Evolutionary conservation across 2,888 invertebrate species (phyloP), one percentile per base, ranked within the genome.

Genomic region (Thyatira batis): DNA sequence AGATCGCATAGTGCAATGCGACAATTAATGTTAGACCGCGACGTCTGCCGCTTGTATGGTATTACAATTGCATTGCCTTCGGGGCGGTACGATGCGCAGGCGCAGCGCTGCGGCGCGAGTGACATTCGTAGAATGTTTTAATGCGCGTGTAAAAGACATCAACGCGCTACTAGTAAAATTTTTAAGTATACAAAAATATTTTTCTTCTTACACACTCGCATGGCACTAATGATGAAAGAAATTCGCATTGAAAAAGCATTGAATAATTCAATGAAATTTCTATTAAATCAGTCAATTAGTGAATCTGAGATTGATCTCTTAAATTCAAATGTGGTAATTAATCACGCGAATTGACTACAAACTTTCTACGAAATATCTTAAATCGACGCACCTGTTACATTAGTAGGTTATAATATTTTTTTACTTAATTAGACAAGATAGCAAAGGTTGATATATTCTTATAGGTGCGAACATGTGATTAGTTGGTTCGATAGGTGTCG

Each of bases 141-240:
- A 39, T 17, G 57, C 58, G 58, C 73, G 57, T 80, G 74, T 69
- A 81, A 84, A 83, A 86, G 87, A 88, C 85, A 82, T 87, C 82
- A 85, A 88, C 89, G 87, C 77, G 76, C 61, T 5, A 17, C 17
- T 11, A 33, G 3, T 39, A 8, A 13, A 39, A 4, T 23, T 45
- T 20, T 13, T 10, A 21, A 25, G 45, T 46, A 13, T 11, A 21
- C n/a, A 20, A 46, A 25, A 25, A 46, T 23, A 46, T n/a, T 21
- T 9, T 0, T 45, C 21, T n/a, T 45, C 13, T 4, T 13, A 17
- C 39, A 1, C 10, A 27, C 2, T 39, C 1, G n/a, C 39, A n/a
- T 17, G 13, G 6, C n/a, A 17, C 23, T 39, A 17, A 39, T 39
- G 39, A 39, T 17, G 39, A 17, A 17, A 8, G 17, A 39, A 39